phyloP scores from a whole-genome alignment of 2,113 vertebrate species.

The Fulmarus glacialis region DNA sequence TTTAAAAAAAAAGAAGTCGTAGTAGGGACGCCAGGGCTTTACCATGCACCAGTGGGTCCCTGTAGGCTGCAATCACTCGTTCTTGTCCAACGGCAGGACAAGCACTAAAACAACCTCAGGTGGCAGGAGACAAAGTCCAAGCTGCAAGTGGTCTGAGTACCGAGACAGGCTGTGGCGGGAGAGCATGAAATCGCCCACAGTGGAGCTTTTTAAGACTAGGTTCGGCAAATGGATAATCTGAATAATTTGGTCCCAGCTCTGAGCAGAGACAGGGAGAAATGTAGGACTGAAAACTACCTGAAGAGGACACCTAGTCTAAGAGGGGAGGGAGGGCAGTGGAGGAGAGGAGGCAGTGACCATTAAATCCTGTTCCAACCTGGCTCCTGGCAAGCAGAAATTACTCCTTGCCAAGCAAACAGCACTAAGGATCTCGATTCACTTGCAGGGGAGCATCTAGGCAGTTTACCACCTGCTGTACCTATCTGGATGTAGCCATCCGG shows the following conservation, averaged over 20 bases:
- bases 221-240: neutral
- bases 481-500: conserved; percentile 94
- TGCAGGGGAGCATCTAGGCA: neutral
- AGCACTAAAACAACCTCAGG: neutral
- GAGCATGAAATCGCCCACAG: rapidly evolving
- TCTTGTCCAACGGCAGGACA: neutral
- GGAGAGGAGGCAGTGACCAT: neutral
- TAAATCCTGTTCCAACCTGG: neutral
- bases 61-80: neutral
- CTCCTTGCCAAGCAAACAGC: neutral
- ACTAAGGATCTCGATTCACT: neutral
- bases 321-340: neutral
- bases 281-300: neutral
- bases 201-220: neutral
- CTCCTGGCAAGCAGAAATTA: neutral
- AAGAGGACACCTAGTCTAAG: neutral
- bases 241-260: neutral
- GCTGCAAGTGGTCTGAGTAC: neutral
- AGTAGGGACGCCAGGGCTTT: neutral
- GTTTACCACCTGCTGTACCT: conserved; percentile 73
- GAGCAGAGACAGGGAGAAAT: neutral
- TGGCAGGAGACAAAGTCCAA: neutral
- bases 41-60: neutral
- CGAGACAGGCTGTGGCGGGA: neutral
- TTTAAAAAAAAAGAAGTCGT: neutral